Evolutionary conservation across 2,888 invertebrate genomes (phyloP).

Genomic region (Microchrysa polita): DNA sequence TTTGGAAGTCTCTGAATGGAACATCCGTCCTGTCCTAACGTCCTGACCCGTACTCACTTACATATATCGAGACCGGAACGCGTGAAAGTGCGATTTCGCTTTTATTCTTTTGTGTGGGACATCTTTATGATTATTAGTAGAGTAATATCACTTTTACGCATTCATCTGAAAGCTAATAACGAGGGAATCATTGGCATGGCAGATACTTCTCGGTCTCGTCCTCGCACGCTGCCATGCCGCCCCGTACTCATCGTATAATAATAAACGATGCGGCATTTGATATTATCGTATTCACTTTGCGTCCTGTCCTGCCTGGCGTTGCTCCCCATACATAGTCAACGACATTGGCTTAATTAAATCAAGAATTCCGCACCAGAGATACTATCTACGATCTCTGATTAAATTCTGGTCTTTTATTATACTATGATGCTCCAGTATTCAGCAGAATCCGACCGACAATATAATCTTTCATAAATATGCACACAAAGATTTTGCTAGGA

Average conservation of each 20-base stretch:
- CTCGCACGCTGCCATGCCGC: too few species aligned
- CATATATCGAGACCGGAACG: not conserved
- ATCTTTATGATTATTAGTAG: slow-evolving; percentile 38
- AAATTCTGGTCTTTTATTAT: too few species aligned
- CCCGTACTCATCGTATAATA: too few species aligned
- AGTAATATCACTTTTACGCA: slow-evolving; percentile 31
- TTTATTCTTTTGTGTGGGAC: slow-evolving; percentile 5
- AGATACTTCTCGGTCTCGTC: too few species aligned
- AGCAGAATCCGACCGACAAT: too few species aligned
- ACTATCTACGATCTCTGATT: too few species aligned
- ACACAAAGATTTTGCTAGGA: too few species aligned
- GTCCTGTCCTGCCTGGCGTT: not conserved
- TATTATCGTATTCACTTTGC: not conserved
- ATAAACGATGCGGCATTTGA: slow-evolving; percentile 21
- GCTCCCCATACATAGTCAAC: not conserved
- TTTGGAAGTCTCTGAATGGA: too few species aligned
- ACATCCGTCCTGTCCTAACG: too few species aligned
- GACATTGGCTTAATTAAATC: slow-evolving; percentile 21
- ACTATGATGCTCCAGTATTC: too few species aligned
- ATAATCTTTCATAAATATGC: too few species aligned
- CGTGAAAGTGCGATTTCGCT: slow-evolving; percentile 16
- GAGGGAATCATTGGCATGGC: slow-evolving; percentile 9
- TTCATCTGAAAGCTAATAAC: slow-evolving; percentile 27
- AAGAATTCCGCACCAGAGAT: slow-evolving; percentile 3
- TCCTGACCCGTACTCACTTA: too few species aligned